Evolutionary conservation across 2,113 vertebrate species (phyloP), one percentile per base, ranked within the genome.

Genomic region (Montifringilla adamsi): DNA sequence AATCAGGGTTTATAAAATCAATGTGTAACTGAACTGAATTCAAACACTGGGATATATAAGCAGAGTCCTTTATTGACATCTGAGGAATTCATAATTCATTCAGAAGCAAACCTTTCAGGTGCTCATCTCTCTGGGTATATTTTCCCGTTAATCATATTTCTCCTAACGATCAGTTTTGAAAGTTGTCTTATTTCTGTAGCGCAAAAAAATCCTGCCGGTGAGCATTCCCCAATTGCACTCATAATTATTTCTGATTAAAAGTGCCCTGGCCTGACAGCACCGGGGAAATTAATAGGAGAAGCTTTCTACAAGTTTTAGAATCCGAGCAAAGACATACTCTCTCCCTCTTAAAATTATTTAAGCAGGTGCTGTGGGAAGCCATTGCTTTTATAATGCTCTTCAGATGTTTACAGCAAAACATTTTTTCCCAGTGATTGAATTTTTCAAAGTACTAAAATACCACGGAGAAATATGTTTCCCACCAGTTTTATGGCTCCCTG

Each of bases 361-460:
- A 97, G 94, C 94, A 96, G 96, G 95, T 97, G 93, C 70, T 96
- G 70, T 93, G 66, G 87, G 84, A 97, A 97, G 93, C 88, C 96
- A 95, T 96, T 97, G 89, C 95, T 94, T 98, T 98, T 97, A 97
- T 96, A 97, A 96, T 92, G 84, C 88, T 97, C 97, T 97, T 97
- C 97, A 97, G 96, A 96, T 98, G 95, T 98, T 98, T 98, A 97
- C 95, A 98, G 94, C 94, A 96, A 98, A 98, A 97, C 96, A 97
- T 97, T 97, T 98, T 98, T 98, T 91, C 88, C 94, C 93, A 94
- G 90, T 96, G 96, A 98, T 97, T 98, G 95, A 98, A 98, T 98
- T 98, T 97, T 98, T 97, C 88, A 2, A 95, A 97, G 96, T 97
- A 97, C 95, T 98, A 97, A 98, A 98, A 97, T 97, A 95, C 93